Base-by-base conservation (phyloP, 2,888 invertebrate genomes). In the Hypomecis atomaria region DNA sequence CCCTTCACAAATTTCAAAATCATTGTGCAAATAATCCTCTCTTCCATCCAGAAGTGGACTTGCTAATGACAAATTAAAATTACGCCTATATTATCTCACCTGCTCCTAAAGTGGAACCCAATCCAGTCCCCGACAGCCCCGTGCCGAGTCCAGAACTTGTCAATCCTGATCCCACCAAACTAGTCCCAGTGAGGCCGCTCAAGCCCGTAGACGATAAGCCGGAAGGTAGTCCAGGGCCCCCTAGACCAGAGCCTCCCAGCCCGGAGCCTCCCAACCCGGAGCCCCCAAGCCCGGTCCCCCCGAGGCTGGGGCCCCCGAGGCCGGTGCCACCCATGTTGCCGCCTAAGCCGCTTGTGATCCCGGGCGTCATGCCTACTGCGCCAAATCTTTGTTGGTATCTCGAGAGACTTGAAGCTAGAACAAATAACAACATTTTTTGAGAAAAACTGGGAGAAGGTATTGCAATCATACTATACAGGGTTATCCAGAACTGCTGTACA, bases 301-400 rank as follows among this genome's bases (percentile, higher is more conserved):
- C 34, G 0, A 90, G 78, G 34, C 89, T 88, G 4, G 84, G 73
- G 23, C 87, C 86, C 49, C 52, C 84, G 79, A 59, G 82, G 6
- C 65, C 65, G 1, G 59, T 43, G 44, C 52, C 56, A 50, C 60
- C 65, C 1, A 65, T 52, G 56, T 66, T 74, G 4, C 83, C 77
- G 6, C 81, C 76, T 1, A 90, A 77, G 42, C 88, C 88, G 47
- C 83, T 79, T 42, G 87, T 77, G 45, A 90, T 71, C 36, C 88
- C 88, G 37, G 85, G 81, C 5, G 82, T 72, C 76, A 85, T 84
- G 10, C 86, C 84, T 6, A 92, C 90, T 4, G 88, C 92, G 5
- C 86, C 96, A 69, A 95, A 95, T 63, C 95, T 90, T 70, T 94
- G 94, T 74, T 95, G 95, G 73, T 95, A 95, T 81, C 95, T 92